These are phyloP conservation scores for Mycteria americana DNA, from an alignment of 2,797 vertebrate species.

Conservation along the genomic window DNA sequence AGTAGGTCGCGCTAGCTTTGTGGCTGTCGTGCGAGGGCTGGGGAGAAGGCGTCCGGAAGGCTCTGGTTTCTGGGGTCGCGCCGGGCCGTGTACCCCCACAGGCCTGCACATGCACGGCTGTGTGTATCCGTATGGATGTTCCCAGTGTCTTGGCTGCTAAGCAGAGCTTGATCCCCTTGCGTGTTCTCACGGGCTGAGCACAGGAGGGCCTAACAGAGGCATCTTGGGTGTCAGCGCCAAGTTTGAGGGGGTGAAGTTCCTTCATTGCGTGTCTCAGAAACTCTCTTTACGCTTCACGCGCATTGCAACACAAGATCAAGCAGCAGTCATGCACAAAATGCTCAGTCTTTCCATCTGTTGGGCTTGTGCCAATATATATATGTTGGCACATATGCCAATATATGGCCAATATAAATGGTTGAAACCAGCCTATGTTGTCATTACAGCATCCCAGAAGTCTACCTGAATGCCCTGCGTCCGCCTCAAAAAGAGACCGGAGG, in stretches of 20 bases:
- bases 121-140: accelerated
- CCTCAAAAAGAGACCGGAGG: accelerated
- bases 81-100: accelerated
- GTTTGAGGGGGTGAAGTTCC: not conserved
- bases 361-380: too few relatives aligned
- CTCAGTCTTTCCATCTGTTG: accelerated
- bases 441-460: accelerated
- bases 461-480: accelerated
- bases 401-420: not conserved
- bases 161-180: accelerated
- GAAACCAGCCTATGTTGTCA: not conserved
- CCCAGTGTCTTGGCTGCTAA: accelerated
- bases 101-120: accelerated
- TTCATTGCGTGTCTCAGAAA: accelerated
- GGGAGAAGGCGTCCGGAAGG: accelerated
- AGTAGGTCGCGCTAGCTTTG: accelerated
- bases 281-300: accelerated
- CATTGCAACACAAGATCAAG: accelerated
- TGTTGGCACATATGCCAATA: too few relatives aligned
- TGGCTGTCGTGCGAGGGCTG: accelerated
- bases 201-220: accelerated
- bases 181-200: accelerated
- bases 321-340: not conserved
- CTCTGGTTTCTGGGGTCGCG: accelerated
- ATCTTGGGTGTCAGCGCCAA: accelerated